Evolutionary conservation across 2,797 vertebrate species (phyloP).

Genomic region (Gallinago stenura): DNA sequence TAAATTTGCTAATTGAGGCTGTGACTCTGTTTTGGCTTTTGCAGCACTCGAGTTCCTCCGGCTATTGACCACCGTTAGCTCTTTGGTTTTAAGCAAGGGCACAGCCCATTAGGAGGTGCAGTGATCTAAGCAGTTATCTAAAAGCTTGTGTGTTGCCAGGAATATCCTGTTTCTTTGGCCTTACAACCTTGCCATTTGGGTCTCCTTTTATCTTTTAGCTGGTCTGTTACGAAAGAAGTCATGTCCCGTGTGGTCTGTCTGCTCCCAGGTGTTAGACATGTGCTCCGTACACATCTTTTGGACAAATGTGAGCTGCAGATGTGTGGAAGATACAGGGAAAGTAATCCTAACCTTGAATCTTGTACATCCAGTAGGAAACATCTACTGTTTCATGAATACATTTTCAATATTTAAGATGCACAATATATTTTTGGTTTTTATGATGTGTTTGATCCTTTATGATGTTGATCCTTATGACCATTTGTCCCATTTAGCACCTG

Average conservation of each 20-base stretch:
- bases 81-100: background rate
- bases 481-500: background rate
- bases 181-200: background rate
- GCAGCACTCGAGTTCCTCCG: background rate
- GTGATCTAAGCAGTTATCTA: background rate
- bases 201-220: background rate
- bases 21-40: background rate
- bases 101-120: background rate
- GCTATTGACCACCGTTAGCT: background rate
- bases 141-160: background rate
- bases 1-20: background rate
- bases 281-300: background rate
- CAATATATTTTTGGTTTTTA: accelerated
- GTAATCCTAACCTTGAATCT: background rate
- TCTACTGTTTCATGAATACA: background rate
- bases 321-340: background rate
- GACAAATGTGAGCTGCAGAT: background rate
- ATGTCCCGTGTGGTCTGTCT: background rate
- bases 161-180: background rate
- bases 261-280: background rate
- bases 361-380: background rate
- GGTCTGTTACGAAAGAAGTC: background rate
- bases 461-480: background rate
- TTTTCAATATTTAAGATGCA: background rate
- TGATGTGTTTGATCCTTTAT: background rate